Conservation (phyloP, 2,797 vertebrate species). For the Falco concolor region DNA sequence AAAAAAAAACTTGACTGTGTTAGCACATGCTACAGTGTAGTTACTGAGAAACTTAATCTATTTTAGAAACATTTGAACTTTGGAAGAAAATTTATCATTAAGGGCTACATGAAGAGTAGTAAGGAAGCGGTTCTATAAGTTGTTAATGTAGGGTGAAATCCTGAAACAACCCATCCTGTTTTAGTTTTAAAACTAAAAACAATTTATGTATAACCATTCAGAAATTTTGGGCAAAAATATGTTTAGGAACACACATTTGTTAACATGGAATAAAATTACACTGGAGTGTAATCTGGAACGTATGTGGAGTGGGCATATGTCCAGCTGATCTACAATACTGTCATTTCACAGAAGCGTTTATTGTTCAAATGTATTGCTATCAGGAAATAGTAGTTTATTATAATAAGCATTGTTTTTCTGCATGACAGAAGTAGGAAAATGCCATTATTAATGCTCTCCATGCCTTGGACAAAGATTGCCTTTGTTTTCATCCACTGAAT, state of each 20-base stretch:
- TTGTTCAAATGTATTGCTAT: not conserved
- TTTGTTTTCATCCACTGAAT: not conserved
- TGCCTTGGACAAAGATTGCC: not conserved
- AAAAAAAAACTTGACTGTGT: not conserved
- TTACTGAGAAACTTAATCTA: not conserved
- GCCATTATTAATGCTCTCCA: not conserved
- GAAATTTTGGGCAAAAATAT: not conserved
- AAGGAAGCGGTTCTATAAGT: not conserved
- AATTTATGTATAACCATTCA: not conserved
- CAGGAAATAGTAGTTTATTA: not conserved
- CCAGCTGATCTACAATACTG: not conserved
- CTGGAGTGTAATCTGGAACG: not conserved
- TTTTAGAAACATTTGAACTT: not conserved
- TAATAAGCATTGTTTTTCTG: not conserved
- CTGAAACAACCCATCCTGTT: not conserved
- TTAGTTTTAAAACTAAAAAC: not conserved
- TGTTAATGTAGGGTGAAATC: not conserved
- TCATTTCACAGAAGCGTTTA: not conserved
- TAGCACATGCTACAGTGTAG: not conserved
- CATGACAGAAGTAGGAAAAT: not conserved
- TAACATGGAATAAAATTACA: not conserved
- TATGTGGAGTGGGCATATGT: not conserved
- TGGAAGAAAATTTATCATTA: not conserved
- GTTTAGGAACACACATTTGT: not conserved
- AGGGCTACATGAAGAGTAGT: not conserved